phyloP scores from a whole-genome alignment of 2,888 invertebrate species.

The Agriopis aurantiaria region DNA sequence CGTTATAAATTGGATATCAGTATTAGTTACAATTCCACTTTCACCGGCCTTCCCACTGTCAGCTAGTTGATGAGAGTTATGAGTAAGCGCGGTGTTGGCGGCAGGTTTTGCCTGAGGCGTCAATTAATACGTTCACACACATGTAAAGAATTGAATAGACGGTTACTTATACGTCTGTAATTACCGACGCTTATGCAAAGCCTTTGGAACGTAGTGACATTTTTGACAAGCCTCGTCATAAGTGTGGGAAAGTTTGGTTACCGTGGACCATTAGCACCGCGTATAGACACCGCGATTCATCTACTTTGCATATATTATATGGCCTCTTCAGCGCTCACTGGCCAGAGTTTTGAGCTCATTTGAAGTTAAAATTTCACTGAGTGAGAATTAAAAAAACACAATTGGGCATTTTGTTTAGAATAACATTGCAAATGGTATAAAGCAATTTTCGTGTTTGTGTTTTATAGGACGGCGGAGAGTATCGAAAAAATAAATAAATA shows the following conservation, averaged over 20 bases:
- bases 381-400: too few relatives aligned
- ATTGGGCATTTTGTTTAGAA: too few relatives aligned
- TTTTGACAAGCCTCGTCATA: slow-evolving; percentile 26
- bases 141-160: slow-evolving; percentile 44
- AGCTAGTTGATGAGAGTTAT: slow-evolving; percentile 54
- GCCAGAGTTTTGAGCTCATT: too few relatives aligned
- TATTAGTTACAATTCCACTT: slow-evolving; percentile 51
- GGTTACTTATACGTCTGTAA: slow-evolving; percentile 42
- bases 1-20: slow-evolving; percentile 19
- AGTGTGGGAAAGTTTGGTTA: slow-evolving; percentile 34
- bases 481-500: too few relatives aligned
- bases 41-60: slow-evolving; percentile 50
- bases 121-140: slow-evolving; percentile 48
- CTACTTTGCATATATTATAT: too few relatives aligned
- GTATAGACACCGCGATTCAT: too few relatives aligned
- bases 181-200: slow-evolving; percentile 44
- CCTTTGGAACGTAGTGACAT: slow-evolving; percentile 33
- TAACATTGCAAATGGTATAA: too few relatives aligned
- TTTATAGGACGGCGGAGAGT: too few relatives aligned
- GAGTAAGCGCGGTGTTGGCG: slow-evolving; percentile 43
- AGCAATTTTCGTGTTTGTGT: too few relatives aligned
- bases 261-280: not conserved
- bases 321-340: too few relatives aligned
- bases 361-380: too few relatives aligned
- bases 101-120: slow-evolving; percentile 46